A percentile compares a stretch with the other conserved stretches of the same genome.
Evolutionary conservation across 2,797 vertebrate genomes (phyloP).

Genomic region (Chlorospingus flavigularis): DNA sequence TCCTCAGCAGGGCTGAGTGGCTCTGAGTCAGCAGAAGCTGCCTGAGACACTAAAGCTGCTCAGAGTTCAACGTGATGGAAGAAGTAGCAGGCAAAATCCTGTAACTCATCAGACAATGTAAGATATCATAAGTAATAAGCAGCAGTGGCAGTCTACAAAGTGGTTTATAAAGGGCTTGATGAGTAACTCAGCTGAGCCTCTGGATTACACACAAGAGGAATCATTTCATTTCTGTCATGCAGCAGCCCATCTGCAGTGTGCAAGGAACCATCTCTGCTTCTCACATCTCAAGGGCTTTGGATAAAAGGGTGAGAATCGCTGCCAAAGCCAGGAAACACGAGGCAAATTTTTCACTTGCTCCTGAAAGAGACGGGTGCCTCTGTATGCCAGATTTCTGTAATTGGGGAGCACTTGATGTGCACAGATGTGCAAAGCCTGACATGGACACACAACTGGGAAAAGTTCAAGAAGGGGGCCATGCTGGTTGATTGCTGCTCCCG

Average conservation of each 20-base stretch:
- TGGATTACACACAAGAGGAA: not conserved
- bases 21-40: not conserved
- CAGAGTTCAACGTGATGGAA: not conserved
- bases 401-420: not conserved
- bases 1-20: accelerated
- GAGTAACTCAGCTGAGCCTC: constrained; percentile 15
- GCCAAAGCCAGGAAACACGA: not conserved
- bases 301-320: not conserved
- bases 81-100: constrained; percentile 2
- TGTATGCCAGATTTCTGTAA: not conserved
- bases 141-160: constrained; percentile 13
- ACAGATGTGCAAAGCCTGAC: not conserved
- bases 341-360: not conserved
- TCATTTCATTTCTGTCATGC: not conserved
- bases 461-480: not conserved
- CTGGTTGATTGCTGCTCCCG: not conserved
- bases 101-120: not conserved
- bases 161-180: constrained; percentile 3
- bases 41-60: not conserved
- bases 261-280: not conserved
- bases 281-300: not conserved
- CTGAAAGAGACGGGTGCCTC: not conserved
- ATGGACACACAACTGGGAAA: not conserved
- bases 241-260: not conserved
- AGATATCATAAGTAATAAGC: not conserved